Base-by-base conservation (phyloP, 1,140 invertebrate genomes). In the Brachionus rubens region DNA sequence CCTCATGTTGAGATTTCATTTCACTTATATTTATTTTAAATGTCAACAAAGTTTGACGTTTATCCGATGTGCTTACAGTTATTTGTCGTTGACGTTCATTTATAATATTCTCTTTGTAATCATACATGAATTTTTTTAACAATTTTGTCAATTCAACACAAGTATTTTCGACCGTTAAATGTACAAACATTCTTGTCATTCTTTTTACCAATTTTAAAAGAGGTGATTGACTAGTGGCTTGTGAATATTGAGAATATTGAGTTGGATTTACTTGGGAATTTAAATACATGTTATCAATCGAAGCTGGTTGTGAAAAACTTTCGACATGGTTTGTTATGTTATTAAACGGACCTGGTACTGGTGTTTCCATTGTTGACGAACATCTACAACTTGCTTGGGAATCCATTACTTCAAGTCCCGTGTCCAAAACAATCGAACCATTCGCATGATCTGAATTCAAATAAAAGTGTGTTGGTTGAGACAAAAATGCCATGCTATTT, bases 101-200 rank as follows among this genome's bases (percentile, higher is more conserved):
- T n/a, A 50, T 48, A 24, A 72, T n/a, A 67, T 79, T 82, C 28
- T 81, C 82, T 79, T 85, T 87, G 50, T 79, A 83, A 12, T 79
- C 79, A 76, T 86, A 88, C 21, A 88, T 89, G 43, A 91, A 83
- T 70, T 87, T 86, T 77, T 90, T 87, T 7, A 91, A 86, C 9
- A 87, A 85, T 65, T 84, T 82, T 19, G 87, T 84, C 67, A 94
- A 82, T 52, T 87, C 86, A 78, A 87, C 85, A 1, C 90, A 81
- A 3, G 90, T 89, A 28, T 87, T 86, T 52, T 90, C 89, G 67
- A 87, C 86, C 59, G 86, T 85, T 0, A 88, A 89, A 36, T 85
- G 88, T 1, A 94, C 91, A 83, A 91, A 93, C 83, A 96, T 94
- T 78, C 94, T 87, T 16, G 94, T 97, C 91, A 96, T 92, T 78